Evolutionary conservation across 2,888 invertebrate species (phyloP).

Genomic region (Caenorhabditis imperialis): DNA sequence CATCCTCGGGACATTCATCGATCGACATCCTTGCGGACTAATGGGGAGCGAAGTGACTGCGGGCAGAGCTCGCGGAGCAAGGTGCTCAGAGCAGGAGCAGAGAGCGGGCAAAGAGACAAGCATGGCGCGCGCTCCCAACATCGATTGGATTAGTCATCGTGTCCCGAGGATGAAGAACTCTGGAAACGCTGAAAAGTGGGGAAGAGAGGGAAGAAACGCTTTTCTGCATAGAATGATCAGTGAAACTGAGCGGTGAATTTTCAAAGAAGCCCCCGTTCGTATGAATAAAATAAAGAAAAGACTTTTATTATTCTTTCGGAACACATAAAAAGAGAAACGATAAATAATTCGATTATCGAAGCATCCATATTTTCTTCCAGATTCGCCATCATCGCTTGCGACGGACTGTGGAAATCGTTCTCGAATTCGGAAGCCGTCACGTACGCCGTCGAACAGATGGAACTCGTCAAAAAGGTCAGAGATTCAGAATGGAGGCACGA

Average conservation of each 20-base stretch:
- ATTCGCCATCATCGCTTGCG: constrained; percentile 81
- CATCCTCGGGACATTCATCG: constrained; percentile 37
- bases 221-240: too few species aligned
- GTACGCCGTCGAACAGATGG: constrained; percentile 63
- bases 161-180: constrained; percentile 16
- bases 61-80: background rate
- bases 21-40: constrained; percentile 32
- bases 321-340: background rate
- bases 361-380: constrained; percentile 71
- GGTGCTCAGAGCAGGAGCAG: constrained; percentile 4
- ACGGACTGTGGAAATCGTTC: constrained; percentile 82
- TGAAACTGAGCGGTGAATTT: too few species aligned
- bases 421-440: constrained; percentile 79
- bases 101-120: constrained; percentile 26
- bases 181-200: constrained; percentile 8
- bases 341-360: constrained; percentile 3
- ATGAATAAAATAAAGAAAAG: too few species aligned
- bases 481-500: too few species aligned
- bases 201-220: background rate
- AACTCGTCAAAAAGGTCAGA: constrained; percentile 51
- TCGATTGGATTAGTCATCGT: constrained; percentile 45
- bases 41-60: background rate
- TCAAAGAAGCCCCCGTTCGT: background rate
- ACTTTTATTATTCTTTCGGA: too few species aligned
- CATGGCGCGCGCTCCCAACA: constrained; percentile 10